Base-by-base conservation (phyloP, 2,888 invertebrate genomes). In the Cephus runcator region DNA sequence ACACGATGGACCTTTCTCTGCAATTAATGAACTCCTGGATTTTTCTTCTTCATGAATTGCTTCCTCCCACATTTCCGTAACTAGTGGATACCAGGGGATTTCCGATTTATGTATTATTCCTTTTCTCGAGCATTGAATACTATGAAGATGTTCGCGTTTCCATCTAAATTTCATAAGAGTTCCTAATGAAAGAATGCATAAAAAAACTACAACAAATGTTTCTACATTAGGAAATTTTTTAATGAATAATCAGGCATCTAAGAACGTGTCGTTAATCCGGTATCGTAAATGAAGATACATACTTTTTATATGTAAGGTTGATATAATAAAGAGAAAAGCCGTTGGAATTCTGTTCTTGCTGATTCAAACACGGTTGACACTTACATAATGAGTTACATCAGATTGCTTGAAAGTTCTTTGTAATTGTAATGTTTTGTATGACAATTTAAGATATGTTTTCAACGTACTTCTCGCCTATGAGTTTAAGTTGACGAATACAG, bases 391-490 rank as follows among this genome's bases (percentile, higher is more conserved):
- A 40, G 15, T 56, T 23, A 23, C 23, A 9, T 23, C 56, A 56
- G 23, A 56, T 23, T 56, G 15, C 9, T 56, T 23, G 23, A 56
- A 56, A 23, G 9, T 56, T 56, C 6, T 23, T 56, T 9, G 15
- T 23, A 56, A 56, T 56, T 56, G 6, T 56, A 56, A 56, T 2
- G 6, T 56, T 56, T 56, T 56, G 23, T 56, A 23, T 56, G 1
- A 56, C 9, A 56, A 56, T 23, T 56, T 56, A 2, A 56, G 9
- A 56, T 56, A 56, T 56, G 23, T 23, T 56, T 56, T 56, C 23
- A 56, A 56, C 56, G 56, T 77, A 88, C 88, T 83, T 88, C 85
- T 86, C 79, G 77, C 84, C 82, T 75, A 89, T 87, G n/a, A 74
- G 68, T 78, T 83, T 82, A 73, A 88, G 83, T 35, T 86, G 84